Conservation (phyloP, 2,113 vertebrate species). For the Pristiophorus japonicus region DNA sequence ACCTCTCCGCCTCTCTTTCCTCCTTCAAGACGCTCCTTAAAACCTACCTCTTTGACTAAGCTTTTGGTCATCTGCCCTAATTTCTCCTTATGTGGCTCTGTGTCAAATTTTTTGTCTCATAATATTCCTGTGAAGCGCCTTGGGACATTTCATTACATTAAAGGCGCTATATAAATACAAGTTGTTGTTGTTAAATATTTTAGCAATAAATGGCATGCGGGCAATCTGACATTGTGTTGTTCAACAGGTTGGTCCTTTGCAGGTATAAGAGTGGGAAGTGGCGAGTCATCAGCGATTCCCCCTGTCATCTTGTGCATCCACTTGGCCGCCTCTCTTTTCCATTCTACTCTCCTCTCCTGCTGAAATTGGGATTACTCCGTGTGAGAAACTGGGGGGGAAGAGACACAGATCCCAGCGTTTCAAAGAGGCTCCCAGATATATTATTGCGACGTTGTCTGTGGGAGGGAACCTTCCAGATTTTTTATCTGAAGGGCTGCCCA, state of each 20-base stretch:
- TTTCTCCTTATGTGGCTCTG: too few relatives aligned
- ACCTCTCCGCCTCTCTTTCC: too few relatives aligned
- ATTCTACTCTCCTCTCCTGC: neutral
- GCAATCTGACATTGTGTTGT: neutral
- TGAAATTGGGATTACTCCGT: neutral
- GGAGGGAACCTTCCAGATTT: neutral
- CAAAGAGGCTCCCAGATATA: neutral
- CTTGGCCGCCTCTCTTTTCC: neutral
- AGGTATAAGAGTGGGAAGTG: neutral
- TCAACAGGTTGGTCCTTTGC: too few relatives aligned
- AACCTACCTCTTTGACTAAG: too few relatives aligned
- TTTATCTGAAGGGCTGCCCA: neutral
- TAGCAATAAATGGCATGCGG: neutral
- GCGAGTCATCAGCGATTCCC: neutral
- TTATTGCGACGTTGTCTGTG: neutral
- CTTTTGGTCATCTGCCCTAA: too few relatives aligned
- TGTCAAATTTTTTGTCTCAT: too few relatives aligned
- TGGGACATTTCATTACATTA: too few relatives aligned
- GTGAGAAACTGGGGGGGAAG: neutral
- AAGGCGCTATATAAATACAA: too few relatives aligned
- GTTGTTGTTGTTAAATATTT: too few relatives aligned
- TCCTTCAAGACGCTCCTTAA: too few relatives aligned
- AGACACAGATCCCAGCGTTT: too few relatives aligned
- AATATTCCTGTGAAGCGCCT: too few relatives aligned
- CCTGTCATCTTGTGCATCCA: neutral